Conservation (phyloP, 2,113 vertebrate genomes). For the Helogale parvula region DNA sequence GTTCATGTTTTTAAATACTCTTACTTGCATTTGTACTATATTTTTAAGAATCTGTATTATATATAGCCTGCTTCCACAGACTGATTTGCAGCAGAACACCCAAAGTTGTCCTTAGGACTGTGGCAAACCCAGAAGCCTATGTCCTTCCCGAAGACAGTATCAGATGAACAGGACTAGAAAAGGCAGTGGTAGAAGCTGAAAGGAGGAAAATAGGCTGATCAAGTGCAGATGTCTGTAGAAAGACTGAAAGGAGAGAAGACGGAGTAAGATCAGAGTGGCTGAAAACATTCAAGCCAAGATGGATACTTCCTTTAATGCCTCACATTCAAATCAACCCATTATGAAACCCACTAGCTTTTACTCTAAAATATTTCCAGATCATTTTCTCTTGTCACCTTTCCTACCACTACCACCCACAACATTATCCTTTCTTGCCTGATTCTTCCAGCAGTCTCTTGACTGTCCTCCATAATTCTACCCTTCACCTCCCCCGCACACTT, state of each 20-base stretch:
- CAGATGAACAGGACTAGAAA: not conserved
- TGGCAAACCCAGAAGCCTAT: not conserved
- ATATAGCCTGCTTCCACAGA: not conserved
- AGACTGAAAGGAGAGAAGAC: not conserved
- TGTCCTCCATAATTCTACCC: not conserved
- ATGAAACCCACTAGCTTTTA: not conserved
- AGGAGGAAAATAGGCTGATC: not conserved
- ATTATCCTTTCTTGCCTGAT: not conserved
- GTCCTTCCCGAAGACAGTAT: not conserved
- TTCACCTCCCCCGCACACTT: not conserved
- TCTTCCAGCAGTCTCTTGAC: not conserved
- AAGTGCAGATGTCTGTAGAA: not conserved
- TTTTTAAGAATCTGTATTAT: not conserved
- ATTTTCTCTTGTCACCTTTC: not conserved
- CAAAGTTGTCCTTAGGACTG: not conserved
- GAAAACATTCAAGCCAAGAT: not conserved
- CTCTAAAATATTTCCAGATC: not conserved
- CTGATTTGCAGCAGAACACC: not conserved
- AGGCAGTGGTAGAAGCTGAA: not conserved
- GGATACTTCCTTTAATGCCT: not conserved
- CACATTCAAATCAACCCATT: not conserved
- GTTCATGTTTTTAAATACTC: not conserved
- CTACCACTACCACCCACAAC: not conserved
- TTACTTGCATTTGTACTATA: not conserved
- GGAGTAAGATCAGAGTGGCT: not conserved